A percentile compares a stretch with the other conserved stretches of the same genome.
Evolutionary conservation across 2,888 invertebrate genomes (phyloP).

Genomic region (Adelognathus sp.): DNA sequence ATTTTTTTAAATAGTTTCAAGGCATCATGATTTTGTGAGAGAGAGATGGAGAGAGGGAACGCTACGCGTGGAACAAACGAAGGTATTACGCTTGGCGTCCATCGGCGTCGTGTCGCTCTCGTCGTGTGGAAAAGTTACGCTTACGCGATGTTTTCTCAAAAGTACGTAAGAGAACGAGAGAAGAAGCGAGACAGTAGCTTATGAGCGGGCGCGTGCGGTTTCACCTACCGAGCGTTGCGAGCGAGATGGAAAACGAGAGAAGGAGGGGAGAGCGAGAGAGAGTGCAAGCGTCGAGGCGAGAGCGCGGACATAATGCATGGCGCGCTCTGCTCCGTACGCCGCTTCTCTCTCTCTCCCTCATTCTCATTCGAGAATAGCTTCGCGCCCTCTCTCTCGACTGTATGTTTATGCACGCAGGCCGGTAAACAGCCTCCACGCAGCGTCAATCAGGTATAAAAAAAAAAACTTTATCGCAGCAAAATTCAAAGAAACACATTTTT

Average conservation of each 20-base stretch:
- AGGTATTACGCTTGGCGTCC: conserved; percentile 18
- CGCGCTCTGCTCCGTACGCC: conserved; percentile 61
- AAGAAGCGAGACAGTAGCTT: conserved; percentile 37
- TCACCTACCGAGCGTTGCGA: conserved; percentile 14
- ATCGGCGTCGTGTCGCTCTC: conserved; percentile 23
- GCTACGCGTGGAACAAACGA: background rate
- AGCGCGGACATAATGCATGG: conserved; percentile 70
- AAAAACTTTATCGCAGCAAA: background rate
- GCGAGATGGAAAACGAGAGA: conserved; percentile 19
- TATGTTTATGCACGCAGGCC: conserved; percentile 68
- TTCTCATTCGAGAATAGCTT: conserved; percentile 37
- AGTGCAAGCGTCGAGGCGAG: conserved; percentile 53
- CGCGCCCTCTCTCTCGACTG: no score
- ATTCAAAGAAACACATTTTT: background rate
- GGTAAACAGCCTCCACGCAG: conserved; percentile 71
- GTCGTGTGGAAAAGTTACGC: conserved; percentile 58
- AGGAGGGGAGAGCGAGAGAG: conserved; percentile 43
- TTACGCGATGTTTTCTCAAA: conserved; percentile 76
- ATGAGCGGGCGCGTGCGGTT: conserved; percentile 10
- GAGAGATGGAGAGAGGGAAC: background rate
- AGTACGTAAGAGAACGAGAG: conserved; percentile 69
- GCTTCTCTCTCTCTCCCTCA: conserved; percentile 22
- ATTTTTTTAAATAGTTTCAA: background rate
- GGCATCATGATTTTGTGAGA: conserved; percentile 3
- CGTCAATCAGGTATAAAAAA: conserved; percentile 50